Evolutionary conservation across 2,797 vertebrate species (phyloP).

Genomic region (Aphelocoma californica): DNA sequence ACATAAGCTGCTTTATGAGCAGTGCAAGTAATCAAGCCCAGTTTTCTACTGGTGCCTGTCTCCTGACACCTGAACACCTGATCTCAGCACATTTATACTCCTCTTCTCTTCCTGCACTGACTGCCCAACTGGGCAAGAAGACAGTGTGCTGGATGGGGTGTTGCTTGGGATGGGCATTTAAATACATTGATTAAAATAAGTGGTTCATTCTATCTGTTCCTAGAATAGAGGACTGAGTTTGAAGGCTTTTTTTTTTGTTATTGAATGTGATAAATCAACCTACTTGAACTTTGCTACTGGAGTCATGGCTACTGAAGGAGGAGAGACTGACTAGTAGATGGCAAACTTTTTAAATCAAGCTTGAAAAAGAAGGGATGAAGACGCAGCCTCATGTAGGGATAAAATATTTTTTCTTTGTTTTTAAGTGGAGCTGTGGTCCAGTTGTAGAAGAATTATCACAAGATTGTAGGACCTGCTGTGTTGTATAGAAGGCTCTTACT

Average conservation of each 20-base stretch:
- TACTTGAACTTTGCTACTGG: background rate
- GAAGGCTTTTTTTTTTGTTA: background rate
- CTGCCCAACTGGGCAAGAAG: background rate
- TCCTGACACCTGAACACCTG: background rate
- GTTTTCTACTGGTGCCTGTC: background rate
- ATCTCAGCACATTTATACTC: background rate
- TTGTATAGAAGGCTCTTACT: background rate
- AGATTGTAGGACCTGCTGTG: background rate
- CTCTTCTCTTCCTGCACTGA: background rate
- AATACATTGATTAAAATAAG: background rate
- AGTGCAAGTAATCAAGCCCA: background rate
- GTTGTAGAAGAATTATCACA: background rate
- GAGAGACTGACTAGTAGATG: background rate
- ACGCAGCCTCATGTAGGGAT: background rate
- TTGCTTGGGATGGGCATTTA: background rate
- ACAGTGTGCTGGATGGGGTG: background rate
- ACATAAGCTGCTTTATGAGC: background rate
- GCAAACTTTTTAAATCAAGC: background rate
- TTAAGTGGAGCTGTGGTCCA: background rate
- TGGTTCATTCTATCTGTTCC: background rate
- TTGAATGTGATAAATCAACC: background rate
- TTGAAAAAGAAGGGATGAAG: background rate
- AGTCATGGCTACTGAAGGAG: background rate
- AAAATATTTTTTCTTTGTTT: background rate
- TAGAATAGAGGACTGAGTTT: background rate